Evolutionary conservation across 2,113 vertebrate species (phyloP).

Genomic region (Maccullochella peelii): DNA sequence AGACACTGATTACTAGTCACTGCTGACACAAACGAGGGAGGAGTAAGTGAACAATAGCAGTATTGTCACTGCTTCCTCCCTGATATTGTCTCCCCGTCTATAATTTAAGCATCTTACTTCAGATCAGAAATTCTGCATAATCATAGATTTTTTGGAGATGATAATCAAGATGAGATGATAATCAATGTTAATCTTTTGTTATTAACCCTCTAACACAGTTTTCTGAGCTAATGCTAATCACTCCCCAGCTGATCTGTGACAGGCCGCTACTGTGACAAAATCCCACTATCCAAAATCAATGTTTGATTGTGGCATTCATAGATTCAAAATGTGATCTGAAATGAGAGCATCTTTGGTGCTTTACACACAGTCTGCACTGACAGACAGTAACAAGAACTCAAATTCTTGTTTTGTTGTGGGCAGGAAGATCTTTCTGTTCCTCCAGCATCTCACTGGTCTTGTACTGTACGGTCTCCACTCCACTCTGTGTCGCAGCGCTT

Average conservation of each 20-base stretch:
- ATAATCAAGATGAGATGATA: no score
- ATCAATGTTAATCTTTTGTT: slow-evolving; percentile 3
- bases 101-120: neutral
- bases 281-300: neutral
- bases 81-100: neutral
- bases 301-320: slow-evolving; percentile 5
- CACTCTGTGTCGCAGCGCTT: neutral
- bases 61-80: neutral
- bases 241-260: neutral
- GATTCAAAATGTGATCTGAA: slow-evolving; percentile 8
- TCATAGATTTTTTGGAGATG: neutral
- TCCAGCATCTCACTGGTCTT: neutral
- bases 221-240: neutral
- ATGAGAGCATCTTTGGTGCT: slow-evolving; percentile 10
- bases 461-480: neutral
- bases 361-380: slow-evolving; percentile 1
- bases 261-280: neutral
- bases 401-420: slow-evolving; percentile 6
- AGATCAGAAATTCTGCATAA: neutral
- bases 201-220: neutral
- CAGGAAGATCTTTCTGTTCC: slow-evolving; percentile 14
- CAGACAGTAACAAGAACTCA: slow-evolving; percentile 24
- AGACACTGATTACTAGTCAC: slow-evolving; percentile 28
- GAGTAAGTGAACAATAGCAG: slow-evolving; percentile 3
- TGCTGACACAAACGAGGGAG: slow-evolving; percentile 24